Base-by-base conservation (phyloP, 2,888 invertebrate species). In the Anthophora plumipes region DNA sequence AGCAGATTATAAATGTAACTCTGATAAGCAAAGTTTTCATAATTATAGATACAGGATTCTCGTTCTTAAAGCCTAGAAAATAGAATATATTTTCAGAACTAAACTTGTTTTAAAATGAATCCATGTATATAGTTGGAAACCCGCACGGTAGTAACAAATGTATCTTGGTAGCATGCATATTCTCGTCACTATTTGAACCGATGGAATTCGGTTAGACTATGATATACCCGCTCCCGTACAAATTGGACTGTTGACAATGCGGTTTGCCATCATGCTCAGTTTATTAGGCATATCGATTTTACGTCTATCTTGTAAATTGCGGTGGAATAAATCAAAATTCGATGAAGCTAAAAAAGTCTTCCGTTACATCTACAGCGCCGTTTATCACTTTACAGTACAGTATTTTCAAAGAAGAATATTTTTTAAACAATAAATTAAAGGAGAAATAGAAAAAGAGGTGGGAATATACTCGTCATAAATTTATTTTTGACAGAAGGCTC, bases 241-340 rank as follows among this genome's bases (percentile, higher is more conserved):
- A 82, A 80, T 75, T 82, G 79, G 71, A 61, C 71, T 70, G 79
- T 80, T 75, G 80, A 82, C 82, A 82, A 75, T 82, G 71, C 48
- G 75, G 75, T 63, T 20, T 46, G 67, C 69, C 73, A 78, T 78
- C 78, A 48, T 60, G 46, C 68, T 57, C 52, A 41, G 72, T 57
- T 72, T 71, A 77, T 73, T 60, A 69, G 69, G 41, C 22, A 66
- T 57, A 78, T 78, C 73, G 80, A 78, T 80, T 76, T 76, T 63
- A 76, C 72, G 72, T 63, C 61, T 39, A 54, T n/a, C 46, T 14
- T 20, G 25, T 31, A 48, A 57, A 63, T 63, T 76, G 20, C 25
- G 17, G 37, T 9, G 75, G 39, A 55, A 61, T 22, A n/a, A 54
- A 48, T 25, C 55, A 37, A 48, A 60, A 60, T 41, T 60, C 22